A percentile compares a stretch with the other conserved stretches of the same genome.
Evolutionary conservation across 2,113 vertebrate species (phyloP).

Genomic region (Numida meleagris): DNA sequence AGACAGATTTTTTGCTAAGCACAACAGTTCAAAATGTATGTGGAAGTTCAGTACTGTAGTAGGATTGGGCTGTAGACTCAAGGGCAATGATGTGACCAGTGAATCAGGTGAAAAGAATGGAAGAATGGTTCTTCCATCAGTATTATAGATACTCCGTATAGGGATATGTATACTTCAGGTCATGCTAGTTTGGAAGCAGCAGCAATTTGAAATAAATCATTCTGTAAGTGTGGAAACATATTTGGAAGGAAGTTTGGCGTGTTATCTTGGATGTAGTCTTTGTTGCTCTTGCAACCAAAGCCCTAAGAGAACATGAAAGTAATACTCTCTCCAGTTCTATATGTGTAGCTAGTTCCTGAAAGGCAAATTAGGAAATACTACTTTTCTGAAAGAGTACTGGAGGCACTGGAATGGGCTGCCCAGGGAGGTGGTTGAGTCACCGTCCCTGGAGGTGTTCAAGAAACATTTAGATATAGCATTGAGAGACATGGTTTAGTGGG

Average conservation of each 20-base stretch:
- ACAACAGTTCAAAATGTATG: not conserved
- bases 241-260: not conserved
- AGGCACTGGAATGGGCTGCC: too few relatives aligned
- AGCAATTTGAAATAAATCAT: not conserved
- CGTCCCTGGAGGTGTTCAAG: too few relatives aligned
- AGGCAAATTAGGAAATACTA: too few relatives aligned
- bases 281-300: not conserved
- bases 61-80: rapidly evolving
- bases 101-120: not conserved
- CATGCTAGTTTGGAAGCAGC: not conserved
- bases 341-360: not conserved
- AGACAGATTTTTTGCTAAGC: not conserved
- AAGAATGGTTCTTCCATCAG: not conserved
- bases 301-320: not conserved
- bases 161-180: not conserved
- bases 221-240: not conserved
- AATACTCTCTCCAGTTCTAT: not conserved
- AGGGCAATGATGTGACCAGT: not conserved
- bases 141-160: not conserved
- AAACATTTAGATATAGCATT: too few relatives aligned
- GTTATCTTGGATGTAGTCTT: not conserved
- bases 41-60: not conserved
- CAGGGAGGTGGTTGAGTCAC: too few relatives aligned
- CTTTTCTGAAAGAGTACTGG: too few relatives aligned
- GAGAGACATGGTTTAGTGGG: too few relatives aligned